Percentiles rank a stretch among this genome's conserved stretches.
Conservation (phyloP, 2,888 invertebrate genomes). For the Rotaria macrura region DNA sequence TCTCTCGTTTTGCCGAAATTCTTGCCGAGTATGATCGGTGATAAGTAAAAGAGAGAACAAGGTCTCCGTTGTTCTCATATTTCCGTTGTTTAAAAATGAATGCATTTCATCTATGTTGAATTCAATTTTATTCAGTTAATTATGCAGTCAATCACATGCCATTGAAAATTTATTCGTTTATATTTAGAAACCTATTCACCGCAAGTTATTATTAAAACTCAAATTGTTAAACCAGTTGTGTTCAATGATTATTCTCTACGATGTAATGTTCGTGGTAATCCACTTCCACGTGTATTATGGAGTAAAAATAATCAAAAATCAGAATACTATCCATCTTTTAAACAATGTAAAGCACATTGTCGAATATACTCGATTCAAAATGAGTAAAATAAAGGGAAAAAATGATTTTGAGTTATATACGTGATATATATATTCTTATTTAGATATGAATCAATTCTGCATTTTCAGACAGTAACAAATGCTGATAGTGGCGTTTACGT, state of each 20-base stretch:
- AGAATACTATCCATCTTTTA: not conserved
- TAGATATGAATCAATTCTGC: not conserved
- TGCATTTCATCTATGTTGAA: not conserved
- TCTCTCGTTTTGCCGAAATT: not conserved
- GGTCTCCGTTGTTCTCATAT: not conserved
- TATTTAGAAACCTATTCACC: constrained; percentile 10
- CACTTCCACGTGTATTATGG: not conserved
- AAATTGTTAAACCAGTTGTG: not conserved
- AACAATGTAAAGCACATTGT: not conserved
- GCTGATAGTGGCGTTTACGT: not conserved
- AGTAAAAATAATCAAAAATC: not conserved
- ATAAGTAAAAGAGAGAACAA: not conserved
- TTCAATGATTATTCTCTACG: not conserved
- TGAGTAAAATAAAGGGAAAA: not conserved
- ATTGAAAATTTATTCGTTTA: not conserved
- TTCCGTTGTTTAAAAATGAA: not conserved
- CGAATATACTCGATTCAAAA: not conserved
- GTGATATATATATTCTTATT: not conserved
- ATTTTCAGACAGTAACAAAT: not conserved
- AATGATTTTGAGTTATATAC: too few species aligned
- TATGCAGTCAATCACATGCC: not conserved
- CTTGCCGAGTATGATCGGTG: not conserved
- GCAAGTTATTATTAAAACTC: not conserved
- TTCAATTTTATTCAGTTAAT: not conserved
- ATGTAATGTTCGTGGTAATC: not conserved